Percentiles rank a stretch among this genome's conserved stretches.
Evolutionary conservation across 2,797 vertebrate genomes (phyloP).

Genomic region (Sebastes miniatus): DNA sequence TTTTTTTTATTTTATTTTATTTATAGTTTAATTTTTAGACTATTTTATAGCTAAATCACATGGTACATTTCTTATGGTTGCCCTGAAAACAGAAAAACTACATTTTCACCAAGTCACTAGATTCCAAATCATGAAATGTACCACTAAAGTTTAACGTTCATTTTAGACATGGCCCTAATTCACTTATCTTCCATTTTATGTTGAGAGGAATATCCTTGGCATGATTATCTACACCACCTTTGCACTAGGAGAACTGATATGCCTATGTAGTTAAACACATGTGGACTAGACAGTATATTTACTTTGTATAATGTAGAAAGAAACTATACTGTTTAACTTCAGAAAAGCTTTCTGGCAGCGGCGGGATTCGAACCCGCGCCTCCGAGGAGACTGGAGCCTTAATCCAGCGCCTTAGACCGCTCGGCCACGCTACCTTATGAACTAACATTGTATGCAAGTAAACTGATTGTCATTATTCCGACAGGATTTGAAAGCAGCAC

Average conservation of each 20-base stretch:
- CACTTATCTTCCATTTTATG: too few species aligned
- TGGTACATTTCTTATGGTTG: neutral
- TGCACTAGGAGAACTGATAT: neutral
- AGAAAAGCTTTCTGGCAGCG: constrained; percentile 63
- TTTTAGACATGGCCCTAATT: neutral
- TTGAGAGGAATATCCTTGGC: too few species aligned
- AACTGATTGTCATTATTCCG: rapidly evolving
- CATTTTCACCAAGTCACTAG: neutral
- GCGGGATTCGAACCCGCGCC: constrained; percentile 87
- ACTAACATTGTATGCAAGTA: constrained; percentile 33
- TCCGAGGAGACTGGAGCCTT: constrained; percentile 89
- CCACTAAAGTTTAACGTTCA: too few species aligned
- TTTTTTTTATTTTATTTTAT: too few species aligned
- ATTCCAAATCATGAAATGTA: neutral
- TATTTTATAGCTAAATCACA: neutral
- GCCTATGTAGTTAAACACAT: too few species aligned
- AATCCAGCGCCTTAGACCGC: constrained; percentile 65
- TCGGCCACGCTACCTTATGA: constrained; percentile 54
- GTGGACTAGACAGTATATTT: too few species aligned
- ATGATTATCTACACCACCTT: neutral
- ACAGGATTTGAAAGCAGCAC: constrained; percentile 21
- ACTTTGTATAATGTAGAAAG: neutral
- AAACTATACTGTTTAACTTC: too few species aligned
- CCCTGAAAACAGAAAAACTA: neutral
- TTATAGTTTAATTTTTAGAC: neutral